A percentile compares a stretch with the other conserved stretches of the same genome.
Conservation (phyloP, 1,140 invertebrate genomes). For the Bombyx mori region ASM3026992v2 NC_085109.1:15167001-15167500, state of each 20-base stretch:
- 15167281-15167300: slow-evolving; percentile 74
- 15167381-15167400: slow-evolving; percentile 23
- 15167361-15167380: slow-evolving; percentile 66
- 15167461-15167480: slow-evolving; percentile 73
- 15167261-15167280: slow-evolving; percentile 81
- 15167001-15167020: too few relatives aligned
- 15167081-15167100: slow-evolving; percentile 85
- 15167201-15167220: too few relatives aligned
- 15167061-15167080: slow-evolving; percentile 81
- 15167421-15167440: slow-evolving; percentile 40
- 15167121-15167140: slow-evolving; percentile 84
- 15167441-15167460: slow-evolving; percentile 75
- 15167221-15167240: slow-evolving; percentile 47
- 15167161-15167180: slow-evolving; percentile 3
- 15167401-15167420: slow-evolving; percentile 23
- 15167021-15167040: neutral
- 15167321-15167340: slow-evolving; percentile 73
- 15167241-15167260: slow-evolving; percentile 73
- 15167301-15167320: slow-evolving; percentile 59
- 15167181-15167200: too few relatives aligned
- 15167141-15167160: slow-evolving; percentile 72
- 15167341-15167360: slow-evolving; percentile 77
- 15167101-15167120: slow-evolving; percentile 93
- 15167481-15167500: slow-evolving; percentile 84
- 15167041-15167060: slow-evolving; percentile 61